Percentiles rank a stretch among this genome's conserved stretches.
Evolutionary conservation across 2,888 invertebrate species (phyloP).

Genomic region (Drosophila longiperda): DNA sequence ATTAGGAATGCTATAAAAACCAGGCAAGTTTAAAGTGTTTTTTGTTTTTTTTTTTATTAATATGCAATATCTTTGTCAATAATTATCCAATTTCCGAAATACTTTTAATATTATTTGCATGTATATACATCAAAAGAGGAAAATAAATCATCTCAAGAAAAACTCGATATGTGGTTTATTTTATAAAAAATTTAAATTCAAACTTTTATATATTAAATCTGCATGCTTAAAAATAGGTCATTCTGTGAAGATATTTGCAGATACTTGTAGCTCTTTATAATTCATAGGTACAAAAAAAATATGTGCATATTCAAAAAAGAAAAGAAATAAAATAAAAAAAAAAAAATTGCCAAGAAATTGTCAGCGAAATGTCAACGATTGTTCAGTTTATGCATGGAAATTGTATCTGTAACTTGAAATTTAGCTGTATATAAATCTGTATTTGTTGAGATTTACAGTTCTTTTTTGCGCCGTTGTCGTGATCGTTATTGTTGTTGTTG

Average conservation of each 20-base stretch:
- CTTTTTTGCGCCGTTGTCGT: slow-evolving; percentile 51
- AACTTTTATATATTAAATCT: too few species aligned
- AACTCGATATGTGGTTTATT: too few species aligned
- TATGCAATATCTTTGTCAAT: too few species aligned
- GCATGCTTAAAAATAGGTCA: background rate
- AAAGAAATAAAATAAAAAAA: background rate
- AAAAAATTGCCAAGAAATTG: background rate
- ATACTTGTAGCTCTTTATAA: background rate
- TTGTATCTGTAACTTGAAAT: slow-evolving; percentile 45
- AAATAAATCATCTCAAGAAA: too few species aligned
- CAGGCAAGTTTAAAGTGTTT: too few species aligned
- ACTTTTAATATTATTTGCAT: too few species aligned
- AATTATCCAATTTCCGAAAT: too few species aligned
- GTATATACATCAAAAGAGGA: too few species aligned
- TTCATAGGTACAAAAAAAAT: background rate
- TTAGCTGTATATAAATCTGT: slow-evolving; percentile 44
- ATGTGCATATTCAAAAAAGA: background rate
- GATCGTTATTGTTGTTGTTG: slow-evolving; percentile 17
- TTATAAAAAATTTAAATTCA: too few species aligned
- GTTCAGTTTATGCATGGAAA: slow-evolving; percentile 42
- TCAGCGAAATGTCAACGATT: slow-evolving; percentile 21
- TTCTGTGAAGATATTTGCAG: background rate
- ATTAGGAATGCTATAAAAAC: too few species aligned
- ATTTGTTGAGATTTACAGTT: slow-evolving; percentile 57
- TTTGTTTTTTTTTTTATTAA: too few species aligned